phyloP scores from a whole-genome alignment of 30 jellyfish, hydroid and myxozoan genomes.

The Mastigias papua region DNA sequence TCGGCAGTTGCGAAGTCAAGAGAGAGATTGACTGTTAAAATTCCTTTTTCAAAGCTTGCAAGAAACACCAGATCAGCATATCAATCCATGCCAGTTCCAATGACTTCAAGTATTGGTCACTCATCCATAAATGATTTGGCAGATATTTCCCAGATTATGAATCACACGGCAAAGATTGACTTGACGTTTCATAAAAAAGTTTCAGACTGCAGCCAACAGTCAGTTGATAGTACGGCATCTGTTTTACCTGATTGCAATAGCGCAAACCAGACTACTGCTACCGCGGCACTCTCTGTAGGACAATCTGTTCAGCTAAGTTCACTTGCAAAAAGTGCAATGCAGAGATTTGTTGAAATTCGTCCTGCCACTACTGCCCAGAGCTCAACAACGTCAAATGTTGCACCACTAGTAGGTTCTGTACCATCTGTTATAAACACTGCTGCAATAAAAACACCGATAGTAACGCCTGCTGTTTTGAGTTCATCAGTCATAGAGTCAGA shows the following conservation, averaged over 20 bases:
- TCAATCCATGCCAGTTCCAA: background rate
- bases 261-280: background rate
- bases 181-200: background rate
- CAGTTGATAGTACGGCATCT: too few relatives aligned
- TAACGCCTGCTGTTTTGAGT: conserved; percentile 28
- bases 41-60: conserved; percentile 26
- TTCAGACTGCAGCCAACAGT: background rate
- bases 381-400: background rate
- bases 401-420: background rate
- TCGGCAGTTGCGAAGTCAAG: background rate
- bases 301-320: background rate
- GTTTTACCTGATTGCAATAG: background rate
- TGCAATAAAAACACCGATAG: conserved; percentile 33
- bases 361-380: conserved; percentile 9
- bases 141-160: conserved; percentile 34
- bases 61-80: conserved; percentile 8
- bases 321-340: background rate
- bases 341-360: conserved; percentile 33
- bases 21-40: conserved; percentile 11
- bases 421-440: conserved; percentile 34
- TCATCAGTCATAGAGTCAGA: background rate
- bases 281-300: background rate
- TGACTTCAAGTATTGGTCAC: background rate
- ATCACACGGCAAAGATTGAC: conserved; percentile 34
- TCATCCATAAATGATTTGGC: conserved; percentile 12